Evolutionary conservation across 2,113 vertebrate genomes (phyloP).

Genomic region (Sorex araneus): DNA sequence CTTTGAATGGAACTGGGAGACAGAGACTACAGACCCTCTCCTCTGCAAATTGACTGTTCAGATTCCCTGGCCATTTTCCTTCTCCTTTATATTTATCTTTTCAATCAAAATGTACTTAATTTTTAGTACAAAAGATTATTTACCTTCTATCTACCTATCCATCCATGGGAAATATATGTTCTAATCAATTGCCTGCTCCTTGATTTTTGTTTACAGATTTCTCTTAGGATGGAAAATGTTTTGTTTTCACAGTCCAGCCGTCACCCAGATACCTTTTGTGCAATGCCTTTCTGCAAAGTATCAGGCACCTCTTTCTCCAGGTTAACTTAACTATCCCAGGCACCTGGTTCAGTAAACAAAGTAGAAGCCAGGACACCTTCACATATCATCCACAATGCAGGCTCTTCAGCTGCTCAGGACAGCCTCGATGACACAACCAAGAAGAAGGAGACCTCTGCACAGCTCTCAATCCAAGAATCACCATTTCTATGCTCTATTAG

Average conservation of each 20-base stretch:
- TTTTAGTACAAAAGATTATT: conserved; percentile 15
- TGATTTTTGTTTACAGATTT: no score
- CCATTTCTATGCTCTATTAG: neutral
- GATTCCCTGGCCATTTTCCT: neutral
- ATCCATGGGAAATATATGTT: neutral
- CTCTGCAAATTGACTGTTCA: no score
- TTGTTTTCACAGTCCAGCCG: neutral
- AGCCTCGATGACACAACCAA: neutral
- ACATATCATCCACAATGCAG: neutral
- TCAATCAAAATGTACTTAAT: conserved; percentile 15
- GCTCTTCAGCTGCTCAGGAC: neutral
- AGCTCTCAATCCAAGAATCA: neutral
- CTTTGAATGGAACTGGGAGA: no score
- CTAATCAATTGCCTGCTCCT: neutral
- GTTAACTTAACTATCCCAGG: neutral
- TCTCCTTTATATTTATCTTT: conserved; percentile 6
- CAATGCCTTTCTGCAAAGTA: neutral
- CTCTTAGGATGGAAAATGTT: neutral
- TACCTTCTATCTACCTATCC: neutral
- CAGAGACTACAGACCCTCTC: no score
- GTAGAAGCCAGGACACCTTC: neutral
- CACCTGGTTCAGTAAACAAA: neutral
- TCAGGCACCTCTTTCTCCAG: neutral
- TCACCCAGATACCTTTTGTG: neutral
- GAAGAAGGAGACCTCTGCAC: neutral